phyloP scores from a whole-genome alignment of 2,797 vertebrate species.

The Leuciscus waleckii region DNA sequence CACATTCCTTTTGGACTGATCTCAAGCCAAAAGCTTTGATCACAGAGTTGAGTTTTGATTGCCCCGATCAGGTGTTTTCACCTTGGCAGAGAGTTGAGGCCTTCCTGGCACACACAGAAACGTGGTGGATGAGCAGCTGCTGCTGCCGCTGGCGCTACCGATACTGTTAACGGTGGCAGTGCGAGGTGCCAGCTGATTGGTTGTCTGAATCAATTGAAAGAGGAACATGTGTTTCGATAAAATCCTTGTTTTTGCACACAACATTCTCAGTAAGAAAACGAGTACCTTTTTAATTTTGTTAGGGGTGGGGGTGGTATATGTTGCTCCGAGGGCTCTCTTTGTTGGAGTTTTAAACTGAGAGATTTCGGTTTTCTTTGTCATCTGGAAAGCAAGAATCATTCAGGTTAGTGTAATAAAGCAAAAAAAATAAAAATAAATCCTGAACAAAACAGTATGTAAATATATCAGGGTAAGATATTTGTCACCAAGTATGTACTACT shows the following conservation, averaged over 20 bases:
- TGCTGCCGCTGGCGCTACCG: conserved; percentile 31
- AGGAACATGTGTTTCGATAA: neutral
- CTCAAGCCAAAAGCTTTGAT: neutral
- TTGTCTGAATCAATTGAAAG: conserved; percentile 32
- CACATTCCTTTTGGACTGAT: neutral
- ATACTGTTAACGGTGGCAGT: conserved; percentile 25
- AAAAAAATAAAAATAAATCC: neutral
- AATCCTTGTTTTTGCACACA: neutral
- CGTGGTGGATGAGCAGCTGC: conserved; percentile 50
- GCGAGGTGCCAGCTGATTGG: conserved; percentile 54
- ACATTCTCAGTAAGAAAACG: neutral
- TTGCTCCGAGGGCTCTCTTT: conserved; percentile 58
- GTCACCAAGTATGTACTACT: neutral
- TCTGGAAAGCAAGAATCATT: conserved; percentile 52
- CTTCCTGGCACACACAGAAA: conserved; percentile 62
- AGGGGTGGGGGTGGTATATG: conserved; percentile 54
- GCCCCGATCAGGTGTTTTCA: conserved; percentile 1
- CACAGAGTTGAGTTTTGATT: neutral
- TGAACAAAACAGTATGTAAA: neutral
- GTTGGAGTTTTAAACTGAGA: conserved; percentile 64
- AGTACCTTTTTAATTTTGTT: conserved; percentile 66
- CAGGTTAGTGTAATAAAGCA: neutral
- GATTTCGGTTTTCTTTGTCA: conserved; percentile 62
- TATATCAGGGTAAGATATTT: neutral
- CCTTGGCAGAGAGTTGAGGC: conserved; percentile 62